Evolutionary conservation across 2,113 vertebrate species (phyloP).

Genomic region (Lepidiolamprologus cunningtoni): DNA sequence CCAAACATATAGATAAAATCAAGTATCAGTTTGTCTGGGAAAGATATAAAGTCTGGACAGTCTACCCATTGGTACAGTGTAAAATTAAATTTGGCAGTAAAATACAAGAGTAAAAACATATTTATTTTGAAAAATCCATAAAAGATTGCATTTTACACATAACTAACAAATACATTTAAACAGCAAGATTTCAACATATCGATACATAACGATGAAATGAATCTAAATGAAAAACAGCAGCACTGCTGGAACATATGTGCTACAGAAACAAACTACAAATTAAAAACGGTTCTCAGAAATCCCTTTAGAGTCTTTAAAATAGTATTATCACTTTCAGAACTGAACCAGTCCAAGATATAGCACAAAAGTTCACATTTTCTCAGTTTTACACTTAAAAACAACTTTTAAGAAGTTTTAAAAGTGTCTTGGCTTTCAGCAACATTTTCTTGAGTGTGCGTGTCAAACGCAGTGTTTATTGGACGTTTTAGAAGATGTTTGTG

Average conservation of each 20-base stretch:
- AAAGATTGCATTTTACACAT: neutral
- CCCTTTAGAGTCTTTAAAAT: neutral
- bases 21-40: neutral
- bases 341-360: neutral
- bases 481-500: neutral
- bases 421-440: neutral
- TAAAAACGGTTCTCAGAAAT: neutral
- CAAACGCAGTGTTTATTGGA: neutral
- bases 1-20: neutral
- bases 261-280: neutral
- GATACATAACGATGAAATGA: neutral
- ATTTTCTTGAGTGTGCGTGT: neutral
- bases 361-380: constrained; percentile 7
- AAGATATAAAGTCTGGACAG: neutral
- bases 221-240: neutral
- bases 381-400: neutral
- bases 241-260: neutral
- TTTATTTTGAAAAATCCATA: neutral
- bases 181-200: neutral
- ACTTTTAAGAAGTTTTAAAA: neutral
- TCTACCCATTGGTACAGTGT: neutral
- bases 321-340: neutral
- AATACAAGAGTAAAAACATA: neutral
- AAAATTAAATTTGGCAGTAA: neutral
- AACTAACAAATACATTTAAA: neutral